Percentiles rank a stretch among this genome's conserved stretches.
Evolutionary conservation across 2,797 vertebrate genomes (phyloP).

Genomic region (Karalla daura): DNA sequence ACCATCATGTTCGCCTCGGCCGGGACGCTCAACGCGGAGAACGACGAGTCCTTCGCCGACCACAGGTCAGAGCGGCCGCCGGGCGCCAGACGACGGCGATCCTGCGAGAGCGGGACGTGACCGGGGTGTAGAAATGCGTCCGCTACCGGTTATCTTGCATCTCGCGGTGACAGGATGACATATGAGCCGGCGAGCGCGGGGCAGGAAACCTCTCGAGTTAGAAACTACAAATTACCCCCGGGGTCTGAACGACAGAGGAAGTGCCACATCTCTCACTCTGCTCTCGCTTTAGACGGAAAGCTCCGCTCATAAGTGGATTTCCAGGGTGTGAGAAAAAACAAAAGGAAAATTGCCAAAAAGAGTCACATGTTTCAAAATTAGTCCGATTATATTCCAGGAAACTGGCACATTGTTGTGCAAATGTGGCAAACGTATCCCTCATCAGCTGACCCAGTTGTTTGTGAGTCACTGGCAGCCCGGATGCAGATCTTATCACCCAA

Average conservation of each 20-base stretch:
- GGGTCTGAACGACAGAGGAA: conserved; percentile 35
- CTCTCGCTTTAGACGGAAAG: conserved; percentile 8
- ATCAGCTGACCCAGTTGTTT: background rate
- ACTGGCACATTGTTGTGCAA: background rate
- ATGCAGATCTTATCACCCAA: conserved; percentile 6
- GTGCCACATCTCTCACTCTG: conserved; percentile 22
- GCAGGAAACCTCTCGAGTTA: conserved; percentile 42
- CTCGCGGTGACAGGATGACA: conserved; percentile 56
- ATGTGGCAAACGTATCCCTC: background rate
- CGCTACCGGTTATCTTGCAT: conserved; percentile 31
- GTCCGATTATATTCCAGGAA: background rate
- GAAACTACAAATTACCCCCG: conserved; percentile 59
- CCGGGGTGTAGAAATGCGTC: conserved; percentile 7
- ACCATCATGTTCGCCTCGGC: conserved; percentile 99
- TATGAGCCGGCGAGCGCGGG: conserved; percentile 40
- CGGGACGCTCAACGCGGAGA: conserved; percentile 94
- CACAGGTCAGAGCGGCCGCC: conserved; percentile 88
- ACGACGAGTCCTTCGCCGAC: conserved; percentile 96
- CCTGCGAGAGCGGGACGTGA: conserved; percentile 9
- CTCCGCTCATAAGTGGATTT: background rate
- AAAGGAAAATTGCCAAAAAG: too few relatives aligned
- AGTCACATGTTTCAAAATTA: background rate
- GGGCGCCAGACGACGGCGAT: background rate
- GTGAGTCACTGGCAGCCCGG: background rate
- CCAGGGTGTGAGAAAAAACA: background rate